These are phyloP conservation scores for Heterodera schachtii DNA, from an alignment of 1,140 invertebrate genomes.

Conservation along the genomic window DNA sequence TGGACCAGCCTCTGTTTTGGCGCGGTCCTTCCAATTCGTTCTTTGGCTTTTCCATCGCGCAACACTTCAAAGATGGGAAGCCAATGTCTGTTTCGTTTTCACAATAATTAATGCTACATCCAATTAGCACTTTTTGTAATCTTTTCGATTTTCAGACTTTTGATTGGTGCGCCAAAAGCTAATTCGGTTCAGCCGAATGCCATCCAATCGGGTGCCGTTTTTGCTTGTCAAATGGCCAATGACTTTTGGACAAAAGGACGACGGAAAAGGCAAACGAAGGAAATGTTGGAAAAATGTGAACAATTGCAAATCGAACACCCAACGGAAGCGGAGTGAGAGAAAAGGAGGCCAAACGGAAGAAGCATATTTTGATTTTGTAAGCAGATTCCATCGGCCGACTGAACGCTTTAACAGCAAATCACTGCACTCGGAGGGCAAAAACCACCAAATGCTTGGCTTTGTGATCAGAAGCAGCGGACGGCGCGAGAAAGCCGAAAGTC, in stretches of 20 bases:
- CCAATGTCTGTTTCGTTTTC: constrained; percentile 49
- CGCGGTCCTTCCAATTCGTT: constrained; percentile 75
- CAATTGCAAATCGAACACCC: constrained; percentile 26
- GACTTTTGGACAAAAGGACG: constrained; percentile 3
- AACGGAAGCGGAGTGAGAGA: not conserved
- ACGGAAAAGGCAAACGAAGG: too few species aligned
- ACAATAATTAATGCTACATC: too few species aligned
- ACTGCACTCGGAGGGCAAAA: constrained; percentile 54
- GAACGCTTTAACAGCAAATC: constrained; percentile 44
- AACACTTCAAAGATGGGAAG: constrained; percentile 70
- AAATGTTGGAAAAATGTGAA: not conserved
- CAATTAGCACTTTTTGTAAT: too few species aligned
- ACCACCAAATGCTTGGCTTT: constrained; percentile 55
- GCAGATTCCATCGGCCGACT: constrained; percentile 41
- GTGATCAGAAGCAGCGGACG: constrained; percentile 40
- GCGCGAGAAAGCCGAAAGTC: not conserved
- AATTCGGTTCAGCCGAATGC: constrained; percentile 82
- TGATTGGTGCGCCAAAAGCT: constrained; percentile 86
- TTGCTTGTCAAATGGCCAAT: constrained; percentile 80
- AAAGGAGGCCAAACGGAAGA: not conserved
- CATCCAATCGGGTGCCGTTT: constrained; percentile 82
- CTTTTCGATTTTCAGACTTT: constrained; percentile 72
- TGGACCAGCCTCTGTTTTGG: constrained; percentile 81
- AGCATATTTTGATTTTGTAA: not conserved
- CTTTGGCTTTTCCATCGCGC: constrained; percentile 85